Evolutionary conservation across 2,797 vertebrate species (phyloP).

Genomic region (Micropoecilia bifurca): DNA sequence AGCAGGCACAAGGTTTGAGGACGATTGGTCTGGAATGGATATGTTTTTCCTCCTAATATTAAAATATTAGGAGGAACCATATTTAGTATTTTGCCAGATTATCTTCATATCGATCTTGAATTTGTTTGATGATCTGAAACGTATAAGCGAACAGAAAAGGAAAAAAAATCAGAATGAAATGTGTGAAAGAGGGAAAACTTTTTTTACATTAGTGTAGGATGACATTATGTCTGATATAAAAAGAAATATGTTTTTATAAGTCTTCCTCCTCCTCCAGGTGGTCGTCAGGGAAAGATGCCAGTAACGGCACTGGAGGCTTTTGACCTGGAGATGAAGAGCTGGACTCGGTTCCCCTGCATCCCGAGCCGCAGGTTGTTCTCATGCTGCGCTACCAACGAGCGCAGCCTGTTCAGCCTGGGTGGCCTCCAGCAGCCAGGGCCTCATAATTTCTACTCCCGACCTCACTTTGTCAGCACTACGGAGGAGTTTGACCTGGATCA

Average conservation of each 20-base stretch:
- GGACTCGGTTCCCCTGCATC: conserved; percentile 92
- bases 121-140: background rate
- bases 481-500: conserved; percentile 94
- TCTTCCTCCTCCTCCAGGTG: conserved; percentile 79
- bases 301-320: conserved; percentile 96
- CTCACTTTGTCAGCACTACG: conserved; percentile 96
- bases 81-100: background rate
- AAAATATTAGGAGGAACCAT: too few species aligned
- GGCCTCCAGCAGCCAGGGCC: conserved; percentile 97
- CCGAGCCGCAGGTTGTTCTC: conserved; percentile 95
- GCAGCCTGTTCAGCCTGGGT: conserved; percentile 91
- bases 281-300: conserved; percentile 95
- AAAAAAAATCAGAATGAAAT: background rate
- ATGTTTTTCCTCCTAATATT: too few species aligned
- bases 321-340: conserved; percentile 92
- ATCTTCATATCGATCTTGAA: background rate
- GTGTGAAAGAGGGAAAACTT: background rate
- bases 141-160: background rate
- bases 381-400: conserved; percentile 86
- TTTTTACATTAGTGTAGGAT: background rate
- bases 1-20: too few species aligned
- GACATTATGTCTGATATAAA: background rate
- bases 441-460: conserved; percentile 98
- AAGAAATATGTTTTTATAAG: background rate
- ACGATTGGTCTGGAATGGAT: too few species aligned